A percentile compares a stretch with the other conserved stretches of the same genome.
Evolutionary conservation across 2,797 vertebrate genomes (phyloP).

Genomic region (Channa striata): DNA sequence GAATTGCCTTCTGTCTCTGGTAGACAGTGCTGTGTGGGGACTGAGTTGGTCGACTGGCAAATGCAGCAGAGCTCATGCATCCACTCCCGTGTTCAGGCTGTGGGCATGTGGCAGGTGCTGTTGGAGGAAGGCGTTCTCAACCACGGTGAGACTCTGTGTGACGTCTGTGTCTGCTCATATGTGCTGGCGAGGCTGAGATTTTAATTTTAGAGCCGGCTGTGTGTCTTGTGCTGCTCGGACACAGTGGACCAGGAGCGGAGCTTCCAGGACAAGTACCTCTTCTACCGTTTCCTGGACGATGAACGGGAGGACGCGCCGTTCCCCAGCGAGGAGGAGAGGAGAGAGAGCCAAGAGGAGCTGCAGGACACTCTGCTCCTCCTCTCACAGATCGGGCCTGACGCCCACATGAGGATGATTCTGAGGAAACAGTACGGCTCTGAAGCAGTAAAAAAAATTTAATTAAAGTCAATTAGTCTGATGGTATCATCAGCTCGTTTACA

Average conservation of each 20-base stretch:
- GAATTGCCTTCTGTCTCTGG: slow-evolving; percentile 21
- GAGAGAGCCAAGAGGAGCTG: slow-evolving; percentile 94
- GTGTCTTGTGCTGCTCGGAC: slow-evolving; percentile 14
- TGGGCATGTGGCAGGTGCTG: slow-evolving; percentile 99
- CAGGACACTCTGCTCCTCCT: slow-evolving; percentile 95
- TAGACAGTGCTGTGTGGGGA: slow-evolving; percentile 97
- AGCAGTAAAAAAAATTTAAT: slow-evolving; percentile 10
- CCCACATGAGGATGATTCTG: slow-evolving; percentile 98
- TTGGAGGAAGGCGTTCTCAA: slow-evolving; percentile 96
- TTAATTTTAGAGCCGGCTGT: background rate
- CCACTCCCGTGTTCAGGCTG: slow-evolving; percentile 93
- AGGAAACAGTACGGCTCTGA: slow-evolving; percentile 89
- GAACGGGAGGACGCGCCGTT: slow-evolving; percentile 89
- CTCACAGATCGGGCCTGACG: slow-evolving; percentile 96
- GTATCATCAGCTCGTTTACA: slow-evolving; percentile 5
- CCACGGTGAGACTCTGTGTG: slow-evolving; percentile 87
- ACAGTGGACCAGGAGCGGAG: slow-evolving; percentile 94
- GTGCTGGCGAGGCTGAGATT: background rate
- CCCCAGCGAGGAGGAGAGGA: slow-evolving; percentile 92
- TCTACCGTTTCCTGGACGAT: slow-evolving; percentile 98
- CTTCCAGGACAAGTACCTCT: slow-evolving; percentile 99
- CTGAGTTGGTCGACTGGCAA: slow-evolving; percentile 97
- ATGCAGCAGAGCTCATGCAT: slow-evolving; percentile 94
- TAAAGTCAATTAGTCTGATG: slow-evolving; percentile 16
- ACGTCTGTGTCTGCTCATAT: slow-evolving; percentile 13